Percentiles rank a stretch among this genome's conserved stretches.
These are phyloP conservation scores for Cacatua alba DNA, from an alignment of 2,113 vertebrate species.

Conservation along the genomic window DNA sequence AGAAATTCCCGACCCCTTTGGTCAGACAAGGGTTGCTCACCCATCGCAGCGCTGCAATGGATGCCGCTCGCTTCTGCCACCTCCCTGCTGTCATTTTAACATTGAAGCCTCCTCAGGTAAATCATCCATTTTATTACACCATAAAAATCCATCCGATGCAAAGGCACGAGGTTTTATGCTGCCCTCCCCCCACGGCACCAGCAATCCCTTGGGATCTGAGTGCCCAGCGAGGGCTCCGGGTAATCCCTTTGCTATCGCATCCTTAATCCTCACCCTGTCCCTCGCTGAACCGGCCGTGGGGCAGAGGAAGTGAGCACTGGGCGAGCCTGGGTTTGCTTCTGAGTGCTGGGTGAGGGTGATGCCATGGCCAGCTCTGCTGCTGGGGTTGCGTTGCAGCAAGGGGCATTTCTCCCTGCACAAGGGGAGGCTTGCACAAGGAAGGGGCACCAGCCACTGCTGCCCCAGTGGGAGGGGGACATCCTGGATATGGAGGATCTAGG, in stretches of 20 bases:
- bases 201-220: neutral
- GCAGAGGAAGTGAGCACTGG: neutral
- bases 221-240: neutral
- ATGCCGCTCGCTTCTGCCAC: accelerated
- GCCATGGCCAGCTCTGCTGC: neutral
- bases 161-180: neutral
- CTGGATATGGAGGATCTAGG: neutral
- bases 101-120: neutral
- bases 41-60: accelerated
- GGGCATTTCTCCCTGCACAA: neutral
- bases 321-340: neutral
- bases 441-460: neutral
- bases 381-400: neutral
- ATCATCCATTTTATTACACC: neutral
- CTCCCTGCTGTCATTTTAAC: neutral
- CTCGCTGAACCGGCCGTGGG: neutral
- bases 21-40: neutral
- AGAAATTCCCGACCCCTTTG: neutral
- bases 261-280: slow-evolving; percentile 14
- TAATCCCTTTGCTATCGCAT: neutral
- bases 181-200: neutral
- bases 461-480: accelerated
- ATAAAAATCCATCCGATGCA: neutral
- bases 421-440: neutral
- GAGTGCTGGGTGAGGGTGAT: neutral